These are phyloP conservation scores for Ornithoptera priamus DNA, from an alignment of 2,888 invertebrate genomes.

Conservation along the genomic window DNA sequence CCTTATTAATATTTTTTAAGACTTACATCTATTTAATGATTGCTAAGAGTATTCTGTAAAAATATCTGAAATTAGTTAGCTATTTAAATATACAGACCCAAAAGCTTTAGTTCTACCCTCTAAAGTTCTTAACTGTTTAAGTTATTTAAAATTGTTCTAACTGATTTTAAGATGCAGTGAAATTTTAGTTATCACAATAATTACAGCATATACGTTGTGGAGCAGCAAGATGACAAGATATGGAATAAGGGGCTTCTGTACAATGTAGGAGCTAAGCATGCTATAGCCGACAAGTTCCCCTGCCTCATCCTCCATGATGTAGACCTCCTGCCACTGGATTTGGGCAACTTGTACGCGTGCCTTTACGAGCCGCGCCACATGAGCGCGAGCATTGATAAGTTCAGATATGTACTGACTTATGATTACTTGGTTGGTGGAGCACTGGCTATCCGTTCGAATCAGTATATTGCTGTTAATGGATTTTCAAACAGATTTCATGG, in stretches of 20 bases:
- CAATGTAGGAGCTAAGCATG: conserved; percentile 90
- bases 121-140: too few relatives aligned
- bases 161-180: neutral
- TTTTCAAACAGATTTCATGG: conserved; percentile 65
- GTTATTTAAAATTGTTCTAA: too few relatives aligned
- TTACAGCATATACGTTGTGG: conserved; percentile 87
- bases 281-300: conserved; percentile 84
- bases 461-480: conserved; percentile 57
- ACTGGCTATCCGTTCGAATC: conserved; percentile 57
- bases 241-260: conserved; percentile 94
- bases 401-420: conserved; percentile 62
- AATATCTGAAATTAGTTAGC: too few relatives aligned
- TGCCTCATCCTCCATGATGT: conserved; percentile 96
- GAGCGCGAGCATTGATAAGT: conserved; percentile 92
- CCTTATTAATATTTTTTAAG: too few relatives aligned
- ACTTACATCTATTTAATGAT: too few relatives aligned
- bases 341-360: conserved; percentile 91
- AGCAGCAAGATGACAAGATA: conserved; percentile 87
- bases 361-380: conserved; percentile 89
- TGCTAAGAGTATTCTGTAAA: too few relatives aligned
- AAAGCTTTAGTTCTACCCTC: too few relatives aligned
- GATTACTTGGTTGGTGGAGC: conserved; percentile 60
- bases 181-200: neutral
- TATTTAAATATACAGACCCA: too few relatives aligned
- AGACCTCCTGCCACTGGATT: conserved; percentile 91